Base-by-base conservation (phyloP, 2,888 invertebrate species). In the Caprella mutica region DNA sequence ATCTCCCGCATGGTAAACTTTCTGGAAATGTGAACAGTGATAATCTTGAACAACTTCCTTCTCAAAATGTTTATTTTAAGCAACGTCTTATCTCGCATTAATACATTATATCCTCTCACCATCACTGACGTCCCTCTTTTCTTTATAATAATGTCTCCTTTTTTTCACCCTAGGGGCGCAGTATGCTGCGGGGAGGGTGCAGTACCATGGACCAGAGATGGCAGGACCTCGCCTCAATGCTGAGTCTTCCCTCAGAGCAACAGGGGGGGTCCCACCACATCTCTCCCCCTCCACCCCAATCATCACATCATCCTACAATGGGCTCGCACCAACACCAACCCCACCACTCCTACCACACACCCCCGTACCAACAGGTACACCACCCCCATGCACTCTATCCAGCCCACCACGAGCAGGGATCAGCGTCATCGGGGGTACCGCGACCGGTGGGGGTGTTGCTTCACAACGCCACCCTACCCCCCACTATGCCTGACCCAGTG, bases 191-290 rank as follows among this genome's bases (percentile, higher is more conserved):
- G 58, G 56, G 58, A 38, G 64, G 64, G 57, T n/a, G n/a, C n/a
- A n/a, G n/a, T n/a, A 54, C 60, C 44, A 65, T 65, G 65, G 65
- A 65, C 33, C 59, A 59, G 58, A 59, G 65, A 44, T 65, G 65
- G 65, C 65, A 65, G 75, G 91, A 92, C 74, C 79, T 93, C 70
- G 88, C 89, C 59, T 86, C 84, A 68, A 76, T 89, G 70, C 78
- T 90, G 70, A 84, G 84, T 68, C 81, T 88, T 67, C 85, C 86
- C 52, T 66, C 66, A 53, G 68, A 67, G 6, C 12, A 17, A 4
- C 29, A 48, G 19, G 19, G 19, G 19, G 23, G 29, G 29, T 30
- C 48, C 27, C 69, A 68, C 59, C 69, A 63, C 64, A 61, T 66
- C 65, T 52, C 67, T 59, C 29, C 66, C 58, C 68, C 68, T 64